These are phyloP conservation scores for Platyrinchus mystaceus DNA, from an alignment of 2,797 vertebrate species.

Conservation along the genomic window DNA sequence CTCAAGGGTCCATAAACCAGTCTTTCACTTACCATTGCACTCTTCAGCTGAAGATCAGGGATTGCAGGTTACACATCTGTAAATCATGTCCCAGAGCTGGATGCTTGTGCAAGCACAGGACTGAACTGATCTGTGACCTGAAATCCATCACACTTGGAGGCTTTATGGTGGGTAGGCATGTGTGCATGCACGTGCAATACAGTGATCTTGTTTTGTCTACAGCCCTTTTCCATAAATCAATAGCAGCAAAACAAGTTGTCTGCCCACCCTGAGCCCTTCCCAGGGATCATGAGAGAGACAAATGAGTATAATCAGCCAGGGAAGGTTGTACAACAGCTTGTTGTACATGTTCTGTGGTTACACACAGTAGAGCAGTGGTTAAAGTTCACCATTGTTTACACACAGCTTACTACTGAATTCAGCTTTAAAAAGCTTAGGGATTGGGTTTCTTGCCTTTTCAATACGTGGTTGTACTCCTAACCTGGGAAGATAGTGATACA, in stretches of 20 bases:
- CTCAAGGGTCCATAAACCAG: neutral
- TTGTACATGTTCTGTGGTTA: neutral
- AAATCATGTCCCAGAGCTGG: neutral
- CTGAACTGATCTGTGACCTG: neutral
- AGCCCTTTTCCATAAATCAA: neutral
- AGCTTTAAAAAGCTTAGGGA: neutral
- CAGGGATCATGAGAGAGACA: neutral
- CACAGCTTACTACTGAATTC: neutral
- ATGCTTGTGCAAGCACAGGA: neutral
- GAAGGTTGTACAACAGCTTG: neutral
- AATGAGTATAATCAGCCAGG: neutral
- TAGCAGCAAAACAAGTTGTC: accelerated
- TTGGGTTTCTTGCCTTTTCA: neutral
- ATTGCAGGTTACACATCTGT: neutral
- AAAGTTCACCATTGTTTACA: neutral
- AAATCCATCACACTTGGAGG: accelerated
- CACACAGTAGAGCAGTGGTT: neutral
- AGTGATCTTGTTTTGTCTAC: neutral
- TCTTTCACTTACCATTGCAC: neutral
- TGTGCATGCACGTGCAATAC: accelerated
- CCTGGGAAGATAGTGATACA: neutral
- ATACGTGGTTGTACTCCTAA: neutral
- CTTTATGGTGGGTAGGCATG: neutral
- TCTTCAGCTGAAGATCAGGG: neutral
- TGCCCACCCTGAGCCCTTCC: neutral